phyloP scores from a whole-genome alignment of 2,888 invertebrate genomes.

The Lissonota sp. region DNA sequence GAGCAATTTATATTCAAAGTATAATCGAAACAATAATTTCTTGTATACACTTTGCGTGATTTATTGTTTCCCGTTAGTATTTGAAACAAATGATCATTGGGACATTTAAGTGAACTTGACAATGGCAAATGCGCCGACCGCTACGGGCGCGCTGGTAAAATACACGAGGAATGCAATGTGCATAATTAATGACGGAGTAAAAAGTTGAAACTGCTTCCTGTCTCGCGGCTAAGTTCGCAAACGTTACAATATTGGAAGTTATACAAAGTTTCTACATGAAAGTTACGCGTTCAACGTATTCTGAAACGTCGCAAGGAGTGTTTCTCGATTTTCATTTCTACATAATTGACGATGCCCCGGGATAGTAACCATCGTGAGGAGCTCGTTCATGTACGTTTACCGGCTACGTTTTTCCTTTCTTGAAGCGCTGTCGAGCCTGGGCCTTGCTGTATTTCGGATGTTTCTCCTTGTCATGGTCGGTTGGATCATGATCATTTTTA shows the following conservation, averaged over 20 bases:
- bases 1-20: too few relatives aligned
- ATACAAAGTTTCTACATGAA: conserved; percentile 17
- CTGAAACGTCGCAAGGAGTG: conserved; percentile 15
- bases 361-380: conserved; percentile 21
- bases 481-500: conserved; percentile 72
- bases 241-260: background rate
- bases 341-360: conserved; percentile 29
- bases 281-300: conserved; percentile 18
- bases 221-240: background rate
- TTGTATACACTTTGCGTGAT: too few relatives aligned
- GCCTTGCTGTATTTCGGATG: conserved; percentile 88
- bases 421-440: conserved; percentile 90
- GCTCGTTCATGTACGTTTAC: background rate
- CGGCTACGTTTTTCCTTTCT: conserved; percentile 88
- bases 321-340: conserved; percentile 21
- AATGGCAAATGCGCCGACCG: background rate
- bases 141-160: background rate
- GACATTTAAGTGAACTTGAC: background rate
- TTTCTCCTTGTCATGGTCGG: conserved; percentile 75
- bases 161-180: background rate
- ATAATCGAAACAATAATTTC: too few relatives aligned
- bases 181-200: background rate
- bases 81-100: background rate
- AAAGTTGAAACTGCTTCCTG: background rate
- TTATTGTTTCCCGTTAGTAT: background rate